Percentiles rank a stretch among this genome's conserved stretches.
These are phyloP conservation scores for Drosophila nr. perissopoda DNA, from an alignment of 2,888 invertebrate genomes.

Conservation along the genomic window DNA sequence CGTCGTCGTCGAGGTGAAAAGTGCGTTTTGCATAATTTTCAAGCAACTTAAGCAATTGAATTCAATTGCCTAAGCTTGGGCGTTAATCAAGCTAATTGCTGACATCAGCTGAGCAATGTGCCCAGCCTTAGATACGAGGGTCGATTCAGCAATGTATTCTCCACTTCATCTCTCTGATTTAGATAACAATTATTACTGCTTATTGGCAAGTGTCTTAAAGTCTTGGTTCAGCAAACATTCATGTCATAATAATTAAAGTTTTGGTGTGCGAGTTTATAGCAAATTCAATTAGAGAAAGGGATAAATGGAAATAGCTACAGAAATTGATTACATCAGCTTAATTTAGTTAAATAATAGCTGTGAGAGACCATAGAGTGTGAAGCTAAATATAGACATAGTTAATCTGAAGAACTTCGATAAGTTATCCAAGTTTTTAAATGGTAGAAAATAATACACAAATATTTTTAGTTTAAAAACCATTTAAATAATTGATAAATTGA, in stretches of 20 bases:
- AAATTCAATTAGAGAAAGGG: neutral
- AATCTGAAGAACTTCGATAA: neutral
- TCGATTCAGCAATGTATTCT: neutral
- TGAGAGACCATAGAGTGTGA: no score
- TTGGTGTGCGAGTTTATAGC: neutral
- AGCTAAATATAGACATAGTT: neutral
- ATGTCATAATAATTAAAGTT: neutral
- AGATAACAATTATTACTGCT: neutral
- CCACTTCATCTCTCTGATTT: neutral
- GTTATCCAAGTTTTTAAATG: neutral
- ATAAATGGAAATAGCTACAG: rapidly evolving
- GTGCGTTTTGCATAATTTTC: constrained; percentile 65
- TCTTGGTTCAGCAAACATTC: neutral
- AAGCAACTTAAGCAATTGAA: constrained; percentile 56
- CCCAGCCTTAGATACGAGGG: constrained; percentile 43
- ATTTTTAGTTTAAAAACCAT: neutral
- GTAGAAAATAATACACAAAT: neutral
- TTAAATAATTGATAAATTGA: neutral
- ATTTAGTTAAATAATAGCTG: neutral
- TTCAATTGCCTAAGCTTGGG: constrained; percentile 60
- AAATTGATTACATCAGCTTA: neutral
- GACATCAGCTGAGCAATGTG: constrained; percentile 55
- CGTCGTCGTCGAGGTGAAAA: constrained; percentile 39
- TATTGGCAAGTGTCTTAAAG: neutral
- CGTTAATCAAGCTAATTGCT: constrained; percentile 69